Evolutionary conservation across 2,888 invertebrate species (phyloP).

Genomic region (Anarsia innoxiella): DNA sequence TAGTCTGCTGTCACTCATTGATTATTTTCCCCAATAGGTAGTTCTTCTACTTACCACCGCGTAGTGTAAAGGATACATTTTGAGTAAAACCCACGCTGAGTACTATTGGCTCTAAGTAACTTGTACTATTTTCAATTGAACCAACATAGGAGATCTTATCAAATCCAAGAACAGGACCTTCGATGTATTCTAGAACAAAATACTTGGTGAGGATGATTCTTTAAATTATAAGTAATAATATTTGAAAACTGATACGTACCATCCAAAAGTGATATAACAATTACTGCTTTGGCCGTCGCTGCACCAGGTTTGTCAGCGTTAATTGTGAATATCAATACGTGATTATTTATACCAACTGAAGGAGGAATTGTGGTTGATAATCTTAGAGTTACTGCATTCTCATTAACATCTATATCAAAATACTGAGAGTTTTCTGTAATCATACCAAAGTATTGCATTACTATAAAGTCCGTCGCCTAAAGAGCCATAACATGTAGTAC

Average conservation of each 20-base stretch:
- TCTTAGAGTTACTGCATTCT: slow-evolving; percentile 11
- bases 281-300: slow-evolving; percentile 14
- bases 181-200: too few relatives aligned
- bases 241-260: too few relatives aligned
- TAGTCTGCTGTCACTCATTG: not conserved
- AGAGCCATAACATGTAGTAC: too few relatives aligned
- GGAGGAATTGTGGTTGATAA: slow-evolving; percentile 13
- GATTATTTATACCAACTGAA: slow-evolving; percentile 16
- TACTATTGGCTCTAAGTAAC: not conserved
- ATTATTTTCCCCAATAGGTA: not conserved
- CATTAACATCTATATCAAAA: slow-evolving; percentile 10
- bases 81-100: not conserved
- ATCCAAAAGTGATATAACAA: slow-evolving; percentile 18
- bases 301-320: slow-evolving; percentile 17
- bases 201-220: too few relatives aligned
- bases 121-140: not conserved
- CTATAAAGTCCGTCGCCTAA: too few relatives aligned
- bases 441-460: not conserved
- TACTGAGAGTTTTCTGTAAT: slow-evolving; percentile 17
- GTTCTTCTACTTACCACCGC: not conserved
- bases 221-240: too few relatives aligned
- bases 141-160: not conserved
- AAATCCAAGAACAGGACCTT: not conserved
- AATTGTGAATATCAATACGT: slow-evolving; percentile 18
- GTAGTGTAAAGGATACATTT: not conserved